These are phyloP conservation scores for Nasua narica DNA, from an alignment of 2,797 vertebrate genomes.

Conservation along the genomic window DNA sequence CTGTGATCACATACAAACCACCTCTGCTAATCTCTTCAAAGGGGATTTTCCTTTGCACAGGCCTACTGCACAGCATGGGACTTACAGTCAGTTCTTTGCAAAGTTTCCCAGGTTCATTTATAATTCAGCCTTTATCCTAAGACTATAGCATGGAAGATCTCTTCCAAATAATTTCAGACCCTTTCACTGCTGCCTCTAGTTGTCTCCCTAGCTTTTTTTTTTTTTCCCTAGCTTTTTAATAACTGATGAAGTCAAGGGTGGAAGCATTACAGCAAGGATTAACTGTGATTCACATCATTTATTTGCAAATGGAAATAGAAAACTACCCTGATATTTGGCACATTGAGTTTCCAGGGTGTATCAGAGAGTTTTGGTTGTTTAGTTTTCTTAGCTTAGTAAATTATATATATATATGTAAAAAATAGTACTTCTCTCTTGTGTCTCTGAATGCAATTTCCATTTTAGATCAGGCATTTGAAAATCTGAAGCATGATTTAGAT, in stretches of 20 bases:
- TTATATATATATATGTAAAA: not conserved
- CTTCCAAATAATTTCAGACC: not conserved
- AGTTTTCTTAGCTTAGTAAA: not conserved
- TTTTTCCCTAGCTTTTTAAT: not conserved
- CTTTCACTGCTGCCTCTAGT: not conserved
- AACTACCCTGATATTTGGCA: not conserved
- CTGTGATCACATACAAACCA: conserved; percentile 35
- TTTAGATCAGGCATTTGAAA: not conserved
- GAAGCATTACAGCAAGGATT: not conserved
- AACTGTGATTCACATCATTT: not conserved
- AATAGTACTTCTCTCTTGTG: not conserved
- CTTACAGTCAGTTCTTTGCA: not conserved
- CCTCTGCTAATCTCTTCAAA: conserved; percentile 36
- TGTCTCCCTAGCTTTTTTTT: not conserved
- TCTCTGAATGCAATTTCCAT: conserved; percentile 1
- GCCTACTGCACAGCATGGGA: not conserved
- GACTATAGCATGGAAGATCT: not conserved
- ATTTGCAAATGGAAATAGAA: not conserved
- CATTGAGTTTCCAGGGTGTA: not conserved
- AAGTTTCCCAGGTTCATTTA: not conserved
- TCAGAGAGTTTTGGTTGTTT: not conserved
- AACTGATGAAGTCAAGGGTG: not conserved
- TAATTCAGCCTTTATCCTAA: conserved; percentile 25
- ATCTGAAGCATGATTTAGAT: not conserved
- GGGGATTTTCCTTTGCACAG: conserved; percentile 30